phyloP scores from a whole-genome alignment of 1,140 invertebrate species.

The Solenopsis invicta region DNA sequence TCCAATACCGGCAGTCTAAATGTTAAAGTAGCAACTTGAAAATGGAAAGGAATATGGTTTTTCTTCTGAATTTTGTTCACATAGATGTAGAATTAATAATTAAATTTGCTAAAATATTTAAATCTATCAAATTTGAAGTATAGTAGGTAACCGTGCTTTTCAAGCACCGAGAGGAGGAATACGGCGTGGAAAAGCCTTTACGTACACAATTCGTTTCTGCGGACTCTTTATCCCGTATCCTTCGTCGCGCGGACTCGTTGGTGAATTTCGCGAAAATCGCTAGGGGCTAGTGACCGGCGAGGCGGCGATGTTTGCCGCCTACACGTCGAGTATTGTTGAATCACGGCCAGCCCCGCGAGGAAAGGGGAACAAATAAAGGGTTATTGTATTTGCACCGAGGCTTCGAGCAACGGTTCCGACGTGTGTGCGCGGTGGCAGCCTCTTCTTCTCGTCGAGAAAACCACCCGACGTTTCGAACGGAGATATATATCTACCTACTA shows the following conservation, averaged over 20 bases:
- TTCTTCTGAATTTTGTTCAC: neutral
- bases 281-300: slow-evolving; percentile 73
- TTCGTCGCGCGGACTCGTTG: slow-evolving; percentile 64
- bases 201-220: slow-evolving; percentile 13
- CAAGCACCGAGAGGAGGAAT: too few relatives aligned
- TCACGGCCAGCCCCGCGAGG: slow-evolving; percentile 81
- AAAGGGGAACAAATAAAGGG: slow-evolving; percentile 86
- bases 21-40: neutral
- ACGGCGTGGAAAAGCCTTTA: slow-evolving; percentile 41
- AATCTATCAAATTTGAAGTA: neutral
- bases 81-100: neutral
- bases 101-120: neutral
- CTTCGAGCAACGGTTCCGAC: slow-evolving; percentile 72
- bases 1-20: too few relatives aligned
- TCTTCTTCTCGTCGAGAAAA: slow-evolving; percentile 59
- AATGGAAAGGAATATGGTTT: neutral
- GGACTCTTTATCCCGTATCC: slow-evolving; percentile 67
- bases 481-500: slow-evolving; percentile 65
- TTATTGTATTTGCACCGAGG: slow-evolving; percentile 86
- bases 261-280: slow-evolving; percentile 80
- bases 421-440: slow-evolving; percentile 69
- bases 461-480: slow-evolving; percentile 55
- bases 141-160: neutral
- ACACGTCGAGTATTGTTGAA: slow-evolving; percentile 85
- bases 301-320: slow-evolving; percentile 82